Conservation (phyloP, 2,797 vertebrate species). For the Ficedula albicollis region DNA sequence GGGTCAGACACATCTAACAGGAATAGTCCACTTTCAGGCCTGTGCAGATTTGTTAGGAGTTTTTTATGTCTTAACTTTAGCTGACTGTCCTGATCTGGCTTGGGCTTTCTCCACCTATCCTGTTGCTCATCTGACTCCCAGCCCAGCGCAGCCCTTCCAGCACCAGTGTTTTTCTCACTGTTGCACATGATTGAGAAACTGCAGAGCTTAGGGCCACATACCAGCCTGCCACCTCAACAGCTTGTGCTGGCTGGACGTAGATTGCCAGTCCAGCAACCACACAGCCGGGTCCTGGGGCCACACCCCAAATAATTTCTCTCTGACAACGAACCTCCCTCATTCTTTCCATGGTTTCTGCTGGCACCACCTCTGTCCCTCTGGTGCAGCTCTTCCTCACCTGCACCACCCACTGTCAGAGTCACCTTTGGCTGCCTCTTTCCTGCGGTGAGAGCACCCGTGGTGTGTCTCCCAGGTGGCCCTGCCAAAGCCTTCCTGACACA, state of each 20-base stretch:
- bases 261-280: background rate
- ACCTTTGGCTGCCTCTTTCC: background rate
- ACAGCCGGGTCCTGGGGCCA: background rate
- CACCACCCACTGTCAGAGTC: background rate
- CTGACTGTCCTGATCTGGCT: slow-evolving; percentile 1
- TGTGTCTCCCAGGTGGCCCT: background rate
- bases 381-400: background rate
- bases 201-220: slow-evolving; percentile 31
- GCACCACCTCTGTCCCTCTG: slow-evolving; percentile 14
- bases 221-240: slow-evolving; percentile 58
- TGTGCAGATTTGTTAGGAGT: background rate
- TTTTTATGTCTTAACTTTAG: background rate
- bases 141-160: slow-evolving; percentile 4
- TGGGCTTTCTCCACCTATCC: slow-evolving; percentile 44
- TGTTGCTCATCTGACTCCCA: slow-evolving; percentile 38
- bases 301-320: slow-evolving; percentile 26
- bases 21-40: background rate
- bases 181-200: slow-evolving; percentile 32
- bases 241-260: slow-evolving; percentile 1
- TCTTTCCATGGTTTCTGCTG: slow-evolving; percentile 54
- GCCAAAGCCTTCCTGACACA: background rate
- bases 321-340: slow-evolving; percentile 52
- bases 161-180: slow-evolving; percentile 39
- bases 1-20: background rate
- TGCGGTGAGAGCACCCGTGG: background rate